phyloP scores from a whole-genome alignment of 2,888 invertebrate genomes.

The Gasteruption jaculator region DNA sequence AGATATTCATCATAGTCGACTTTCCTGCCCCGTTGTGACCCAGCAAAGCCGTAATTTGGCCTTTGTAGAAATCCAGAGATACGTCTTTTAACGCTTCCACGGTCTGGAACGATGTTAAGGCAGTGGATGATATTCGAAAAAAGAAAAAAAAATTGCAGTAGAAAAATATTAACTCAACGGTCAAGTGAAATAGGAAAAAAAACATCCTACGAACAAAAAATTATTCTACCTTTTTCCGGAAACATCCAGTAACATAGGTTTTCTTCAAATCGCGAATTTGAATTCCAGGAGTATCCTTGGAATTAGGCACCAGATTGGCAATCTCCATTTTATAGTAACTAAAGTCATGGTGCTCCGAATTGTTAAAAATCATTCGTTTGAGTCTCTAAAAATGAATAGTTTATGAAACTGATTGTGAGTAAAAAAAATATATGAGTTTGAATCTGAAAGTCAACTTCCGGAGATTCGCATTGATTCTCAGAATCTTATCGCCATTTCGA shows the following conservation, averaged over 20 bases:
- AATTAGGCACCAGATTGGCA: slow-evolving; percentile 31
- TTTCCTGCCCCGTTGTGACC: slow-evolving; percentile 88
- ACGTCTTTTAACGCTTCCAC: slow-evolving; percentile 28
- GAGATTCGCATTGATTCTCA: slow-evolving; percentile 8
- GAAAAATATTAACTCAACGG: too few species aligned
- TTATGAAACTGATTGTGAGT: too few species aligned
- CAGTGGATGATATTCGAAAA: too few species aligned
- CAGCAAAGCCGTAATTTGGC: slow-evolving; percentile 77
- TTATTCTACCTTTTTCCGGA: too few species aligned
- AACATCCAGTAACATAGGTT: not conserved
- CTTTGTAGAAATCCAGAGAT: slow-evolving; percentile 62
- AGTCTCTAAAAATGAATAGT: slow-evolving; percentile 17
- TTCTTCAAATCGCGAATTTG: slow-evolving; percentile 53
- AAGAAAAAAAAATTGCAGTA: too few species aligned
- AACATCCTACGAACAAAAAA: too few species aligned
- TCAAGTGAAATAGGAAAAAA: too few species aligned
- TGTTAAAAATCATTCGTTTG: slow-evolving; percentile 23
- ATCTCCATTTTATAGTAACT: slow-evolving; percentile 23
- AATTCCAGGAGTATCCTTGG: slow-evolving; percentile 38
- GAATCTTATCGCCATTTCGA: too few species aligned
- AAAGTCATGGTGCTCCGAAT: slow-evolving; percentile 15
- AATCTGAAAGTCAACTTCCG: too few species aligned
- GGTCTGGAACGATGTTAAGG: too few species aligned
- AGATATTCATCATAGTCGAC: slow-evolving; percentile 87
- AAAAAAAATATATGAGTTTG: too few species aligned